Evolutionary conservation across 2,888 invertebrate genomes (phyloP).

Genomic region (Stegophylla sp.): DNA sequence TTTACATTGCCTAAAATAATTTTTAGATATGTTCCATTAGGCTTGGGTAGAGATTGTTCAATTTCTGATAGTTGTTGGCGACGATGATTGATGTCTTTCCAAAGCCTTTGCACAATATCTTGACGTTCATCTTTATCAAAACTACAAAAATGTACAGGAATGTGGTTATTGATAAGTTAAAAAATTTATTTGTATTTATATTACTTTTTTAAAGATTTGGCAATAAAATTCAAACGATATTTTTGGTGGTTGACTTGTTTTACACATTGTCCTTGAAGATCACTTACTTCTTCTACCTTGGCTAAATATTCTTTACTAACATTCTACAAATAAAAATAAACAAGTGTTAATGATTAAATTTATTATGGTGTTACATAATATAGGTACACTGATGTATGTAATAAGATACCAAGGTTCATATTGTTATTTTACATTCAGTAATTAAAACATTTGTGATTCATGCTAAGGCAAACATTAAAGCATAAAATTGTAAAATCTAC

Average conservation of each 20-base stretch:
- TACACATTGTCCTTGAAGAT: constrained; percentile 84
- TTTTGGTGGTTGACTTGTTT: constrained; percentile 90
- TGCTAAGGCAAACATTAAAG: no score
- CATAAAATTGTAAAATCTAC: no score
- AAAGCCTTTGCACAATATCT: constrained; percentile 67
- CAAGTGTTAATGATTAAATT: not conserved
- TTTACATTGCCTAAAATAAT: constrained; percentile 98
- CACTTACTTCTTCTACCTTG: constrained; percentile 83
- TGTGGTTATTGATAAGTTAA: not conserved
- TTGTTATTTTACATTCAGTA: no score
- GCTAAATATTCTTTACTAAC: constrained; percentile 83
- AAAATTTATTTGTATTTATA: not conserved
- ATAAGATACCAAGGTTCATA: no score
- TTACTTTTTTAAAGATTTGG: constrained; percentile 81
- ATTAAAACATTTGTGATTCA: no score
- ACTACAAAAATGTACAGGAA: constrained; percentile 62
- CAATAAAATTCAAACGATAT: constrained; percentile 85
- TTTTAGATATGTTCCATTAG: constrained; percentile 88
- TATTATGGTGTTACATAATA: not conserved
- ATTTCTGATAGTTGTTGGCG: constrained; percentile 88
- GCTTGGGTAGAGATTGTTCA: constrained; percentile 90
- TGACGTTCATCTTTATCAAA: constrained; percentile 62
- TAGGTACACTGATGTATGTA: no score
- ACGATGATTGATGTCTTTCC: constrained; percentile 81
- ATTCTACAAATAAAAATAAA: constrained; percentile 67